Percentiles rank a stretch among this genome's conserved stretches.
These are phyloP conservation scores for Nemotelus nigrinus DNA, from an alignment of 2,888 invertebrate species.

Conservation along the genomic window DNA sequence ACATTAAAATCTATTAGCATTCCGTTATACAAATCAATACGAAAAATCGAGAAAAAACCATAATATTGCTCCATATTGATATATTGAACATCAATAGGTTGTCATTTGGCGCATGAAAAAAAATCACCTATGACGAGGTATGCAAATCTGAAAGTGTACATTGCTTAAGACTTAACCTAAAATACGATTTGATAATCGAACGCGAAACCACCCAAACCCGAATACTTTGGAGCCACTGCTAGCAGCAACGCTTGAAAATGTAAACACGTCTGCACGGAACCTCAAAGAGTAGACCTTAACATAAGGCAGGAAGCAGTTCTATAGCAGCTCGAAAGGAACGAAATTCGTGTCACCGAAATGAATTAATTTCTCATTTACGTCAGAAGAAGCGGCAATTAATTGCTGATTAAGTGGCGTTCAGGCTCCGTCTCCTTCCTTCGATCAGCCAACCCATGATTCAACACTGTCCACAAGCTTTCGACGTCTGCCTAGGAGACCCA, in stretches of 20 bases:
- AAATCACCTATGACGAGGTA: no score
- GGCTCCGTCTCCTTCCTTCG: slow-evolving; percentile 26
- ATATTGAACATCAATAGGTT: no score
- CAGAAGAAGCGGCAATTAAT: slow-evolving; percentile 51
- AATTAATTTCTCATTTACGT: slow-evolving; percentile 52
- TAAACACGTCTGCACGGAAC: slow-evolving; percentile 26
- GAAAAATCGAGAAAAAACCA: no score
- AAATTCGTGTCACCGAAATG: slow-evolving; percentile 50
- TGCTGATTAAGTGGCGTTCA: slow-evolving; percentile 51
- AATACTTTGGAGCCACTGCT: not conserved
- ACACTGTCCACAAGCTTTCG: slow-evolving; percentile 19
- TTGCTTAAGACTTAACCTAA: no score
- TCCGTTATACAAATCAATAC: no score
- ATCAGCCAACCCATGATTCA: slow-evolving; percentile 25
- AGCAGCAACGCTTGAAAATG: not conserved
- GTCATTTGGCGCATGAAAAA: no score
- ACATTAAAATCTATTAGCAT: no score
- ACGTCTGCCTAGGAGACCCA: not conserved
- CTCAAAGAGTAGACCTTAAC: slow-evolving; percentile 35
- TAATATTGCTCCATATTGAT: no score
- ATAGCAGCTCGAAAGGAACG: slow-evolving; percentile 40
- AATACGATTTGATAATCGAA: no score
- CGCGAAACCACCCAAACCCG: not conserved
- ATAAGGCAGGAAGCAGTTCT: slow-evolving; percentile 33
- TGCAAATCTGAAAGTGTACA: no score